These are phyloP conservation scores for Metridium senile DNA, from an alignment of 92 coral and sea anemone genomes.

Conservation along the genomic window DNA sequence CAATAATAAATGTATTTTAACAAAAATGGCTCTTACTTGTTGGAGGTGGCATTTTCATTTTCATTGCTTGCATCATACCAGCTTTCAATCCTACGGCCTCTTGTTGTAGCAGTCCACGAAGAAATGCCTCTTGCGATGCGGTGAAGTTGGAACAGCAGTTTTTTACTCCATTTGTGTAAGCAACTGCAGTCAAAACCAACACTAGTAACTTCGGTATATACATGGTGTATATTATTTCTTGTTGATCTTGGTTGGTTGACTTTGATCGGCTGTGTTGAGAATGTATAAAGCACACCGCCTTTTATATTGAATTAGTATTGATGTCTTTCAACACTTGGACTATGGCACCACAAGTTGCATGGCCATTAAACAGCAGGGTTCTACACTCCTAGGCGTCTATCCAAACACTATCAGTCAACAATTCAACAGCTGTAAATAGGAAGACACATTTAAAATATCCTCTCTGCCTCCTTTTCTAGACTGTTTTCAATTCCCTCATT, in stretches of 20 bases:
- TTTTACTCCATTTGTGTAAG: background rate
- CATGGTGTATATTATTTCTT: background rate
- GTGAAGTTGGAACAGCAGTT: constrained; percentile 14
- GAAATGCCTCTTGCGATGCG: constrained; percentile 18
- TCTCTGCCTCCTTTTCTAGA: too few species aligned
- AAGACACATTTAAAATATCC: too few species aligned
- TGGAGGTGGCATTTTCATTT: constrained; percentile 18
- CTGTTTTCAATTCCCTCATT: too few species aligned
- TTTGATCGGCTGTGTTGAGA: background rate
- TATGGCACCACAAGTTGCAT: background rate
- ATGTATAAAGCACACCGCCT: background rate
- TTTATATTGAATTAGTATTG: background rate
- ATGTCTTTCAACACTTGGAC: constrained; percentile 2
- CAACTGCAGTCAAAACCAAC: background rate
- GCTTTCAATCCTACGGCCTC: constrained; percentile 53
- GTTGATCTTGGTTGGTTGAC: background rate
- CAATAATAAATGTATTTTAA: too few species aligned
- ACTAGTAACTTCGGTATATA: background rate
- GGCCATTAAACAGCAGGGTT: background rate
- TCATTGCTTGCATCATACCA: constrained; percentile 52
- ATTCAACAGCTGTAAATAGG: background rate
- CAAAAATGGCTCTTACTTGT: too few species aligned
- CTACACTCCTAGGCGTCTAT: background rate
- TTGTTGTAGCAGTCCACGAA: constrained; percentile 34
- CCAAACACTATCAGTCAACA: too few species aligned